Conservation (phyloP, 1,140 invertebrate species). For the Drosophila sproati region DNA sequence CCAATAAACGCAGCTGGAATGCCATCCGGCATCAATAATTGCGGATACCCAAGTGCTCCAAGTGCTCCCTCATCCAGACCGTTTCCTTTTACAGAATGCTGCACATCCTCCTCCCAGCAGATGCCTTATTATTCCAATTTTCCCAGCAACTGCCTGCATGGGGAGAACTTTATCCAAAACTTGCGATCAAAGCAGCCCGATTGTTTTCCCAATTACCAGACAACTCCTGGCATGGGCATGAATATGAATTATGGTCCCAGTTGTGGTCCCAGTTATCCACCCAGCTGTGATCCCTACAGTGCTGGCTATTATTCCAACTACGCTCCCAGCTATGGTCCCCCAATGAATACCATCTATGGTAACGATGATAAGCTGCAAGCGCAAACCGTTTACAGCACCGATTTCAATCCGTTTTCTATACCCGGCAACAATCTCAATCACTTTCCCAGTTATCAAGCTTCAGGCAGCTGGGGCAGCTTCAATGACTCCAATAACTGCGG, state of each 20-base stretch:
- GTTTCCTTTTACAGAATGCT: background rate
- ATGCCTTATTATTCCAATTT: background rate
- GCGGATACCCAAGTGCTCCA: background rate
- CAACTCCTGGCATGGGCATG: background rate
- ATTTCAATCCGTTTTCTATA: slow-evolving; percentile 27
- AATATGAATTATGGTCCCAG: background rate
- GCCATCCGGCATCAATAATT: background rate
- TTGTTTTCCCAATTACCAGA: slow-evolving; percentile 3
- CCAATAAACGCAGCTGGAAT: background rate
- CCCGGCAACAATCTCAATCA: slow-evolving; percentile 29
- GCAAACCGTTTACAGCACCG: slow-evolving; percentile 43
- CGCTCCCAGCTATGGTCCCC: background rate
- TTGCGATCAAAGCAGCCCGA: background rate
- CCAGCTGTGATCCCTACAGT: background rate
- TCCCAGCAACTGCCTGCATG: slow-evolving; percentile 18
- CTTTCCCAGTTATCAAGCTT: slow-evolving; percentile 7
- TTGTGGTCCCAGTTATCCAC: background rate
- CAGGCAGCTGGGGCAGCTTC: background rate
- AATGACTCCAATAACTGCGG: background rate
- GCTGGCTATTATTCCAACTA: background rate
- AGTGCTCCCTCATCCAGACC: background rate
- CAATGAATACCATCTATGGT: background rate
- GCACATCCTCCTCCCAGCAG: background rate
- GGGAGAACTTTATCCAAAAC: slow-evolving; percentile 18
- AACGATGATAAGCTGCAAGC: slow-evolving; percentile 30